Percentiles rank a stretch among this genome's conserved stretches.
phyloP scores from a whole-genome alignment of 2,797 vertebrate species.

The Notolepis coatsorum region DNA sequence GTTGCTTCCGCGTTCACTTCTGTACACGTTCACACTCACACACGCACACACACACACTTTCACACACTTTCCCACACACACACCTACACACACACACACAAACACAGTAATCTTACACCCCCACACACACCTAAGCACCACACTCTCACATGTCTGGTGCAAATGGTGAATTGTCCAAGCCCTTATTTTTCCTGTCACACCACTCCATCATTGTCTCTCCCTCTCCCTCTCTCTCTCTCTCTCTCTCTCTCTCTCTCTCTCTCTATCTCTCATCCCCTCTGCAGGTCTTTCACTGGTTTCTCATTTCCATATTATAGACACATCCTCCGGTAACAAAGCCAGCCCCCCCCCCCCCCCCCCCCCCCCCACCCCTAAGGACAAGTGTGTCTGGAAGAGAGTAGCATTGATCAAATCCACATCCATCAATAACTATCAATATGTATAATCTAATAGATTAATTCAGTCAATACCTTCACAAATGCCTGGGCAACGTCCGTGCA shows the following conservation, averaged over 20 bases:
- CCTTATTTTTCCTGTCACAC: constrained; percentile 34
- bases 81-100: constrained; percentile 27
- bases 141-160: constrained; percentile 27
- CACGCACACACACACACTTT: constrained; percentile 22
- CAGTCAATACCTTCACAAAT: constrained; percentile 45
- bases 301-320: constrained; percentile 34
- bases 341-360: constrained; percentile 15
- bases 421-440: constrained; percentile 66
- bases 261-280: constrained; percentile 26
- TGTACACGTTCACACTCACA: constrained; percentile 26
- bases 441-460: constrained; percentile 59
- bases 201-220: constrained; percentile 45
- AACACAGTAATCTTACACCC: constrained; percentile 35
- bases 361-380: constrained; percentile 21
- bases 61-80: constrained; percentile 27
- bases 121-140: constrained; percentile 12
- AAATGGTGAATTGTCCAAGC: constrained; percentile 35
- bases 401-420: constrained; percentile 60
- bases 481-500: constrained; percentile 5
- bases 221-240: not conserved
- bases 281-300: constrained; percentile 19
- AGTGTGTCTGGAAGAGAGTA: constrained; percentile 24
- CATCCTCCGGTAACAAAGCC: constrained; percentile 21
- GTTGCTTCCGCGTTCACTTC: constrained; percentile 24
- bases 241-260: not conserved